Conservation (phyloP, 2,113 vertebrate species). For the Anthoscopus minutus region DNA sequence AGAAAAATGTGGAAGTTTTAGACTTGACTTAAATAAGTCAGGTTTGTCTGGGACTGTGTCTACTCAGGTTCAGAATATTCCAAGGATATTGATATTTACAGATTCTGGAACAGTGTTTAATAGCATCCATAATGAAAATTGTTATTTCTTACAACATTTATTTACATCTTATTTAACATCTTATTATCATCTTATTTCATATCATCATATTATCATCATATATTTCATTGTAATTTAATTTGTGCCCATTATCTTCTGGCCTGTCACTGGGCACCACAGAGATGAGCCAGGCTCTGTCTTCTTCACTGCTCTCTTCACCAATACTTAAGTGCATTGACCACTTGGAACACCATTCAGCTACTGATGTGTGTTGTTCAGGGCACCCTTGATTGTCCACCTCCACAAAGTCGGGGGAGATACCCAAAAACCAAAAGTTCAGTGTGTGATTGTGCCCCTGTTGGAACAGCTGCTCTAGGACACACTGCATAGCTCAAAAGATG, state of each 20-base stretch:
- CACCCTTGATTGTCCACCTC: neutral
- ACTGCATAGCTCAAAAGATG: neutral
- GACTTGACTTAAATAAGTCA: neutral
- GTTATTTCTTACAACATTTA: no score
- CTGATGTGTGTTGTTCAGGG: accelerated
- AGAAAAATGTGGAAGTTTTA: neutral
- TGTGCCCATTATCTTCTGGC: neutral
- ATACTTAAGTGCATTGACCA: neutral
- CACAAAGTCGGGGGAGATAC: neutral
- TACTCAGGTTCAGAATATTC: neutral
- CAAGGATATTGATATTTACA: neutral
- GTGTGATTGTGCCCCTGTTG: accelerated
- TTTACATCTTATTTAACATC: no score
- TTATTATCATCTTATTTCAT: no score
- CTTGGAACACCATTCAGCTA: neutral
- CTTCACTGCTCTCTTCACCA: neutral
- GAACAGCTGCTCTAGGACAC: neutral
- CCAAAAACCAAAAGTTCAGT: accelerated
- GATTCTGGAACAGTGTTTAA: neutral
- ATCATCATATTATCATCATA: no score
- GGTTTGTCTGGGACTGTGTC: neutral
- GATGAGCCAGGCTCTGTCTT: neutral
- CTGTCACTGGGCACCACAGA: neutral
- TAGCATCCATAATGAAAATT: neutral
- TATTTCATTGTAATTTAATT: neutral